Conservation (phyloP, 2,888 invertebrate species). For the Galerucella nymphaeae region DNA sequence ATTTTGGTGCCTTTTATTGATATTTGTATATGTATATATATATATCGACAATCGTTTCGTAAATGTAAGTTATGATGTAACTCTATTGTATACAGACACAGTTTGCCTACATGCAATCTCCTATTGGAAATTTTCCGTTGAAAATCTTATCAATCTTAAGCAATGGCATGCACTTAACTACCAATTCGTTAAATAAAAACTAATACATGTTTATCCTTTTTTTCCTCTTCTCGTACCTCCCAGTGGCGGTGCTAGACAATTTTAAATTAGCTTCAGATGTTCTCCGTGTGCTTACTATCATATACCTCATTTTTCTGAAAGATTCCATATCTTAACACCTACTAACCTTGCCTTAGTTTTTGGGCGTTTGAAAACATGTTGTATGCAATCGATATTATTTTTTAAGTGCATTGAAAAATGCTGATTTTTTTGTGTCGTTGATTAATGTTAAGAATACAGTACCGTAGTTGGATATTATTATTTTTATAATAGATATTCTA, state of each 20-base stretch:
- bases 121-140: slow-evolving; percentile 3
- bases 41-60: slow-evolving; percentile 57
- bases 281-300: too few relatives aligned
- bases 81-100: slow-evolving; percentile 37
- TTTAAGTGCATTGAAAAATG: too few relatives aligned
- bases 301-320: too few relatives aligned
- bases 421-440: too few relatives aligned
- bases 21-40: slow-evolving; percentile 52
- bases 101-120: slow-evolving; percentile 4
- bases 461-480: neutral
- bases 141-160: neutral
- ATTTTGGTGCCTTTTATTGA: slow-evolving; percentile 64
- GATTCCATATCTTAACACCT: too few relatives aligned
- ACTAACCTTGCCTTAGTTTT: too few relatives aligned
- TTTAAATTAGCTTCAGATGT: too few relatives aligned
- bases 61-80: slow-evolving; percentile 46
- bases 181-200: neutral
- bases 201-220: neutral
- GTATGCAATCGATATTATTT: too few relatives aligned
- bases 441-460: neutral
- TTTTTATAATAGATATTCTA: neutral
- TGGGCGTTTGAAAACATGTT: too few relatives aligned
- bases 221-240: neutral
- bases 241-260: too few relatives aligned
- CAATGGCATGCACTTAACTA: neutral